Evolutionary conservation across 2,888 invertebrate species (phyloP), one percentile per base, ranked within the genome.

Genomic region (Apotomis turbidana): DNA sequence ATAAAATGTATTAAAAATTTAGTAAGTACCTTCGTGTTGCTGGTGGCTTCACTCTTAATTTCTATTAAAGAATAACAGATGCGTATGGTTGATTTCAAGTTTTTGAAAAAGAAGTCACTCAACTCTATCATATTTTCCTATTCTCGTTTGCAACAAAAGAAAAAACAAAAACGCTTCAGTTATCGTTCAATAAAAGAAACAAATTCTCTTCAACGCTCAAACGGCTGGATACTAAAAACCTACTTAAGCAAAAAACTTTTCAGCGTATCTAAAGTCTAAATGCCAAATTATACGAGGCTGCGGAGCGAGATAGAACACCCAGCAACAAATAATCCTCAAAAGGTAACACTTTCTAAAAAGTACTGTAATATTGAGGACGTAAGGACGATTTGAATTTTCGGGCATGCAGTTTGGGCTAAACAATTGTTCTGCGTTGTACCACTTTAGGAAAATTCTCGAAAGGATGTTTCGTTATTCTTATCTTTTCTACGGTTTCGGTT

Each of bases 221-320:
- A 38, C 38, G 27, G 41, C 44, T 44, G 44, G 27, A 64, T 46
- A 41, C 64, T 64, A 64, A 64, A 49, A 54, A 6, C 44, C 55
- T 54, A 27, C 55, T 64, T 64, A 55, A 27, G 52, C 52, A 64
- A 64, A 49, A 64, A 55, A 64, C 27, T 55, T 64, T 63, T 55
- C 44, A 44, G 64, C 64, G 27, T 64, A 64, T 55, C 44, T 27
- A 64, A 64, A 55, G 64, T 27, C 55, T 64, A 64, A 64, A 8
- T 55, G 55, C 44, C 44, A 27, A 64, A 64, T 64, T 64, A 64
- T 64, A 55, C 64, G 64, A 64, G 3, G 27, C 55, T 64, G 55
- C 27, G 10, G 12, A 55, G 12, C 4, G 54, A 55, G 64, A 64
- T 64, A 64, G 52, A 55, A 64, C 44, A 54, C 54, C 44, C 44